phyloP scores from a whole-genome alignment of 2,113 vertebrate genomes.

The Jaculus jaculus region DNA sequence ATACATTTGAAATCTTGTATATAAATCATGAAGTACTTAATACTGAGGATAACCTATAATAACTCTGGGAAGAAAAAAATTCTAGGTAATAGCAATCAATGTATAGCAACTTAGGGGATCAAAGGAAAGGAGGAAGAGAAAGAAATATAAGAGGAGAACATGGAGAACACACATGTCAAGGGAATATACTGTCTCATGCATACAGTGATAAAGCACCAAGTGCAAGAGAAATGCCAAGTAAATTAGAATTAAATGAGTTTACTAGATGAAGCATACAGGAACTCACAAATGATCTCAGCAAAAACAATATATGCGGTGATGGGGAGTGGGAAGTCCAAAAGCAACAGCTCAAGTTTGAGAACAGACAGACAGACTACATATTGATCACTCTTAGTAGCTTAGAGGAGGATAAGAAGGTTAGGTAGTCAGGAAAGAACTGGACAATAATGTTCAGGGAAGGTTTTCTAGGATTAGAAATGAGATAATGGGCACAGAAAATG shows the following conservation, averaged over 20 bases:
- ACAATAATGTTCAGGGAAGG: not conserved
- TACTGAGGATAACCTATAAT: too few species aligned
- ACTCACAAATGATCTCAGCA: not conserved
- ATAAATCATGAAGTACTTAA: too few species aligned
- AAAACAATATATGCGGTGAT: not conserved
- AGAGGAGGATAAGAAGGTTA: not conserved
- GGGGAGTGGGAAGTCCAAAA: not conserved
- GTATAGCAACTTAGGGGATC: not conserved
- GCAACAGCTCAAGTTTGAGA: constrained; percentile 10
- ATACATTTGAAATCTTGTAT: too few species aligned
- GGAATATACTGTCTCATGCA: constrained; percentile 36
- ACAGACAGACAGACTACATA: not conserved
- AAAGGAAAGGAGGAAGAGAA: not conserved
- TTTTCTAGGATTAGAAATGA: constrained; percentile 33
- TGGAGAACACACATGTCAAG: constrained; percentile 5
- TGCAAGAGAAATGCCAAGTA: constrained; percentile 62
- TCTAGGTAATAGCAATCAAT: too few species aligned
- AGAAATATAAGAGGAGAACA: constrained; percentile 1
- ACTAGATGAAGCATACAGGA: not conserved
- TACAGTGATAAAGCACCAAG: constrained; percentile 53
- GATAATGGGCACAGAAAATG: constrained; percentile 7
- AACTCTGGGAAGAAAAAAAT: too few species aligned
- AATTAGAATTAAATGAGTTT: constrained; percentile 44
- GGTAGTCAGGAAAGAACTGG: not conserved
- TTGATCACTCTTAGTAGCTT: not conserved